Conservation (phyloP, 2,797 vertebrate species). For the Pterois miles region DNA sequence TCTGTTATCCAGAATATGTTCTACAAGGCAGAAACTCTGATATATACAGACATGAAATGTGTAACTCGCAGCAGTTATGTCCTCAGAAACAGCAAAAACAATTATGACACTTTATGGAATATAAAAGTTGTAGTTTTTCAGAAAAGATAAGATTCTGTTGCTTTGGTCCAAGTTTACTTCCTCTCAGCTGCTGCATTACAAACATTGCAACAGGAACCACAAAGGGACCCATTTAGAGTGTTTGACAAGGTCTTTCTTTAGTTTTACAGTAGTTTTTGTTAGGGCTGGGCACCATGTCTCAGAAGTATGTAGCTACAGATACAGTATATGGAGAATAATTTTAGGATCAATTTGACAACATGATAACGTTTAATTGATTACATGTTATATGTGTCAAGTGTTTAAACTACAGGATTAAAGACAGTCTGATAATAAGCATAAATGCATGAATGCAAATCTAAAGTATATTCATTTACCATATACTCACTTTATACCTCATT, state of each 20-base stretch:
- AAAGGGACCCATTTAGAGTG: too few species aligned
- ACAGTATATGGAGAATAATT: too few species aligned
- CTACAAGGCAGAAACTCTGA: neutral
- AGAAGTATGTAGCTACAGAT: neutral
- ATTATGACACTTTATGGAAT: too few species aligned
- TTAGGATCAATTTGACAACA: neutral
- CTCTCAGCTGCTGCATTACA: too few species aligned
- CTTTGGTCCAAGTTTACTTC: too few species aligned
- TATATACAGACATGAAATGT: neutral
- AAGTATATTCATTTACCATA: neutral
- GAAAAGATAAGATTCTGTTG: too few species aligned
- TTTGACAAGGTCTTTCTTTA: too few species aligned
- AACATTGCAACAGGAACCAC: too few species aligned
- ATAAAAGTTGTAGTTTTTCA: too few species aligned
- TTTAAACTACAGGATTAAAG: neutral
- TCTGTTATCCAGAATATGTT: neutral
- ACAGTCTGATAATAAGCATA: neutral
- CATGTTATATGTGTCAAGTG: neutral
- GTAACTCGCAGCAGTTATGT: too few species aligned
- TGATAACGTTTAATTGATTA: neutral
- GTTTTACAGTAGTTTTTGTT: too few species aligned
- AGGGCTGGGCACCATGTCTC: neutral
- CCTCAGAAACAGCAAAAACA: neutral
- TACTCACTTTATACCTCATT: neutral
- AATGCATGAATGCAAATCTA: neutral